phyloP scores from a whole-genome alignment of 2,113 vertebrate genomes.

The Columba janthina region DNA sequence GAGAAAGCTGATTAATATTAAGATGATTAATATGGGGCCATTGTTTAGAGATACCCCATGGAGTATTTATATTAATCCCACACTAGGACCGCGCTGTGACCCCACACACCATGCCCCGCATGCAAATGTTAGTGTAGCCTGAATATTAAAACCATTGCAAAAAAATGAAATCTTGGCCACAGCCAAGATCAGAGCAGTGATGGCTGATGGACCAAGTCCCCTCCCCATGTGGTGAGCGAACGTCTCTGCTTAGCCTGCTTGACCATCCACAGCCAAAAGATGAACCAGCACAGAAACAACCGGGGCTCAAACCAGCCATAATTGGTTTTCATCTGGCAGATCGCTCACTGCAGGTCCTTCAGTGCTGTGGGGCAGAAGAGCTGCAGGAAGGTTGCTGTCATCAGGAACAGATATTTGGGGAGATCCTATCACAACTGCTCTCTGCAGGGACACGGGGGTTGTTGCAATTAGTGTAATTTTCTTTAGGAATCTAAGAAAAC shows the following conservation, averaged over 20 bases:
- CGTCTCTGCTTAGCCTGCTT: not conserved
- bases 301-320: not conserved
- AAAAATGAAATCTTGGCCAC: not conserved
- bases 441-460: not conserved
- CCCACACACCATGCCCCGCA: accelerated
- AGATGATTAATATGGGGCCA: constrained; percentile 35
- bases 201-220: accelerated
- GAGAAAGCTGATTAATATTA: constrained; percentile 55
- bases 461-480: constrained; percentile 26
- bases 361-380: not conserved
- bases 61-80: constrained; percentile 28
- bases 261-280: not conserved
- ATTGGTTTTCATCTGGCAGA: not conserved
- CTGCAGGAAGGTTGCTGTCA: not conserved
- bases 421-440: not conserved
- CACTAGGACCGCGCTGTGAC: not conserved
- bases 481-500: constrained; percentile 45
- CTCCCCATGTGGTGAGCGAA: not conserved
- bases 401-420: not conserved
- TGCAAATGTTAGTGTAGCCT: not conserved
- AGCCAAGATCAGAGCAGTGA: not conserved
- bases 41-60: constrained; percentile 2
- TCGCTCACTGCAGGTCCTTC: not conserved
- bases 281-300: not conserved
- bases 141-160: not conserved